Conservation (phyloP, 2,113 vertebrate genomes). For the Corythornis vintsioides region DNA sequence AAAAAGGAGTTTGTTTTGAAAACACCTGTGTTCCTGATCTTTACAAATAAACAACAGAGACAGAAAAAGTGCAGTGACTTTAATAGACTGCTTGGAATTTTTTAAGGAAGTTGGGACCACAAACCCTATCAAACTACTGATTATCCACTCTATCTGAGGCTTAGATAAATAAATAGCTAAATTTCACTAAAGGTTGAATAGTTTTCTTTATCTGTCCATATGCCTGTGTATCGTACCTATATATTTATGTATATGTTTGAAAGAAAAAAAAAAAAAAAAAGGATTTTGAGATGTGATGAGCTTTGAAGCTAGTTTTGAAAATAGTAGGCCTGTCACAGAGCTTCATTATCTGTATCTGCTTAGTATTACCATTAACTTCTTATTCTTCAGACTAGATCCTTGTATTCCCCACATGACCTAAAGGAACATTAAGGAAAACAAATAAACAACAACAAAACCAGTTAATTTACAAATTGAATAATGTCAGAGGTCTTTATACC, state of each 20-base stretch:
- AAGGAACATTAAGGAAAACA: too few relatives aligned
- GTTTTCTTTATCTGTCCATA: neutral
- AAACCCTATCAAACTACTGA: neutral
- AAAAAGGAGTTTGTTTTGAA: neutral
- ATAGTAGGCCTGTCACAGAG: neutral
- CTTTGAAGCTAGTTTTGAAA: neutral
- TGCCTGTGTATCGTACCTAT: neutral
- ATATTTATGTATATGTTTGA: neutral
- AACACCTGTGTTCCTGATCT: neutral
- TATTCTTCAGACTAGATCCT: neutral
- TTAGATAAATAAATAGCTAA: neutral
- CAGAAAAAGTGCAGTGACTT: neutral
- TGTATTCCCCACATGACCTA: neutral
- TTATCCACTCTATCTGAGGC: neutral
- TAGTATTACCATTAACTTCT: neutral
- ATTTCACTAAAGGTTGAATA: constrained; percentile 3
- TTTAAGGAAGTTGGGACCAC: neutral
- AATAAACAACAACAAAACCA: too few relatives aligned
- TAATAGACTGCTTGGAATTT: neutral
- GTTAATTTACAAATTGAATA: too few relatives aligned
- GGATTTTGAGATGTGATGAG: neutral
- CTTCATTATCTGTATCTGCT: neutral
- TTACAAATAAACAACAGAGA: neutral
- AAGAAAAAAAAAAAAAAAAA: neutral
- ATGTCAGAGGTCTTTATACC: too few relatives aligned